phyloP scores from a whole-genome alignment of 2,888 invertebrate genomes.

The Trachelus tabidus region DNA sequence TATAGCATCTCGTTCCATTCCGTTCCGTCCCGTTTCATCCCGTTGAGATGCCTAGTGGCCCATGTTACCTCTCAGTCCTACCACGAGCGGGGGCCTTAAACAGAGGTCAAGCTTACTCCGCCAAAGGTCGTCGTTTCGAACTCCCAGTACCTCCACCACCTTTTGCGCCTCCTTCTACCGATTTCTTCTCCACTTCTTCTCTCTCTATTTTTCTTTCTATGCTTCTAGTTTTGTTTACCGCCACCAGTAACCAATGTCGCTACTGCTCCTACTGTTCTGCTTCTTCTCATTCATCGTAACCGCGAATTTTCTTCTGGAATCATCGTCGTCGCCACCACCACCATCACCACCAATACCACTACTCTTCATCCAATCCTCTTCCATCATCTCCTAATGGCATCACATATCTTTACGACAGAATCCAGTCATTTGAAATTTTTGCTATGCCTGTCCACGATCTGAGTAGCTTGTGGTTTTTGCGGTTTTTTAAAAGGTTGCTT shows the following conservation, averaged over 20 bases:
- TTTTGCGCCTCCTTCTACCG: neutral
- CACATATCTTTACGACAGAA: neutral
- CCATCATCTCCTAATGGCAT: neutral
- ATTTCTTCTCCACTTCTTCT: neutral
- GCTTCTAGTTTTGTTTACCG: too few species aligned
- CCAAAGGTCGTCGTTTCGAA: conserved; percentile 28
- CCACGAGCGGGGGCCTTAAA: conserved; percentile 22
- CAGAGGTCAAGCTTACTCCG: conserved; percentile 25
- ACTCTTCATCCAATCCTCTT: neutral
- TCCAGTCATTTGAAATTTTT: neutral
- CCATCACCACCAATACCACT: neutral
- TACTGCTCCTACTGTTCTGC: neutral
- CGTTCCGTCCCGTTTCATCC: conserved; percentile 24
- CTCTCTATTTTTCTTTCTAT: neutral
- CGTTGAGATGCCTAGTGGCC: conserved; percentile 20
- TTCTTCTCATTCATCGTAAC: neutral
- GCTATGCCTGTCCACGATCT: neutral
- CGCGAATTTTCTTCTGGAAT: neutral
- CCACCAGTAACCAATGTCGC: neutral
- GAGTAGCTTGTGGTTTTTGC: neutral
- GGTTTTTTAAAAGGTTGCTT: neutral
- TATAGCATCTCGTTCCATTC: conserved; percentile 30
- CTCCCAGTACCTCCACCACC: conserved; percentile 14
- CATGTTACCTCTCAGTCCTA: conserved; percentile 7
- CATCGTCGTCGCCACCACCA: neutral